phyloP scores from a whole-genome alignment of 2,888 invertebrate genomes.

The Actias luna region DNA sequence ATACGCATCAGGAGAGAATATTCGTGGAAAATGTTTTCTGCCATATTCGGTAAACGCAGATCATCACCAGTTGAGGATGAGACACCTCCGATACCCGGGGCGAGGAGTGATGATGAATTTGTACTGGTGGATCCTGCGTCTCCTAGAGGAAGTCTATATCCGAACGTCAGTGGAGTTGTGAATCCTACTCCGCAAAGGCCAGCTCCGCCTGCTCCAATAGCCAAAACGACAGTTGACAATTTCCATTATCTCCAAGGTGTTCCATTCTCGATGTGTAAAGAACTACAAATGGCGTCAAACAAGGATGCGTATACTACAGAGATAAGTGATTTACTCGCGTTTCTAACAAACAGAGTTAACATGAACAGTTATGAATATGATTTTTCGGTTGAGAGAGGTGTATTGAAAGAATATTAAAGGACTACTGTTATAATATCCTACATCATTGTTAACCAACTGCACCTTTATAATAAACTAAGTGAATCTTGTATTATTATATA shows the following conservation, averaged over 20 bases:
- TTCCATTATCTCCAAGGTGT: conserved; percentile 80
- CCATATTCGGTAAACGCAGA: conserved; percentile 71
- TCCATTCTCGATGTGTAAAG: conserved; percentile 76
- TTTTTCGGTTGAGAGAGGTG: conserved; percentile 79
- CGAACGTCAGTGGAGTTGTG: conserved; percentile 50
- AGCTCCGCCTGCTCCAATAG: conserved; percentile 55
- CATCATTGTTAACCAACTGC: background rate
- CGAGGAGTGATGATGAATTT: conserved; percentile 64
- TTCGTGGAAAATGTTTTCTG: conserved; percentile 65
- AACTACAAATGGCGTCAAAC: conserved; percentile 68
- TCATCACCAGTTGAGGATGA: conserved; percentile 74
- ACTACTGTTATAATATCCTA: background rate
- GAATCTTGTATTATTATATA: background rate
- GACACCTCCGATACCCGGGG: conserved; percentile 70
- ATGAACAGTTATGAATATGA: conserved; percentile 72
- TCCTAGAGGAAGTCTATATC: conserved; percentile 57
- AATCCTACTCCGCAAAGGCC: conserved; percentile 51
- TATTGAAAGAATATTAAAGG: conserved; percentile 69
- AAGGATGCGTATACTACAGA: conserved; percentile 75
- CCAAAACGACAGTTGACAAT: conserved; percentile 44
- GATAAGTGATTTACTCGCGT: conserved; percentile 76
- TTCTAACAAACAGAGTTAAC: conserved; percentile 71
- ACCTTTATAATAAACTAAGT: background rate
- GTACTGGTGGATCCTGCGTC: conserved; percentile 61
- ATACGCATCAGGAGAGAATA: background rate